Percentiles rank a stretch among this genome's conserved stretches.
phyloP scores from a whole-genome alignment of 1,140 invertebrate genomes.

The Drosophila cardini region DNA sequence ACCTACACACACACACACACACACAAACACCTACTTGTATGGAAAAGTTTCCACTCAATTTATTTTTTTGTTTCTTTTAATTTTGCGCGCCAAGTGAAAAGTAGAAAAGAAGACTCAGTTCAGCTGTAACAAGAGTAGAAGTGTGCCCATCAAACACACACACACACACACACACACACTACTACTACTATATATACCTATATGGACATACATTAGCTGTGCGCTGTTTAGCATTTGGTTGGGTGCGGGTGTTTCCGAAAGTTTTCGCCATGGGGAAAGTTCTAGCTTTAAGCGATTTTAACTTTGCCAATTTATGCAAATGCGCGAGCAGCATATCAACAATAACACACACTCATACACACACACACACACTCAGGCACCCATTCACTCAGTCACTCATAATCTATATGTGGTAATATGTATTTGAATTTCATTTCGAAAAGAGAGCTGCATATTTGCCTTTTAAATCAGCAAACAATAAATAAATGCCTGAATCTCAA shows the following conservation, averaged over 20 bases:
- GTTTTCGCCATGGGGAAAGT: slow-evolving; percentile 68
- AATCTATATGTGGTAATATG: slow-evolving; percentile 27
- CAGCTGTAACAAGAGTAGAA: slow-evolving; percentile 64
- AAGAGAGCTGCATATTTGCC: slow-evolving; percentile 25
- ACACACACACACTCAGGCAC: too few species aligned
- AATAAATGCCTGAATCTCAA: slow-evolving; percentile 16
- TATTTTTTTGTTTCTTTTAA: slow-evolving; percentile 70
- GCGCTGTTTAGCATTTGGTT: slow-evolving; percentile 73
- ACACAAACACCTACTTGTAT: too few species aligned
- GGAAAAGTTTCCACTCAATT: slow-evolving; percentile 72
- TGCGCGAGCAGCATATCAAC: slow-evolving; percentile 34
- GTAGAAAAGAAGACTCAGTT: slow-evolving; percentile 17
- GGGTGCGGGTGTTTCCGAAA: slow-evolving; percentile 48
- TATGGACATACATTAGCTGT: slow-evolving; percentile 55
- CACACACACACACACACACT: slow-evolving; percentile 12
- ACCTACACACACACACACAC: not conserved
- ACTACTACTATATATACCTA: slow-evolving; percentile 10
- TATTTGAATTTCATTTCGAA: slow-evolving; percentile 6
- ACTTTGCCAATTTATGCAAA: slow-evolving; percentile 61
- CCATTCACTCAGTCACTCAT: not conserved
- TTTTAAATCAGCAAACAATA: slow-evolving; percentile 26
- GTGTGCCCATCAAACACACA: slow-evolving; percentile 28
- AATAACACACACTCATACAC: slow-evolving; percentile 6
- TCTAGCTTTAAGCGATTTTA: slow-evolving; percentile 45
- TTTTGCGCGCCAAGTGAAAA: slow-evolving; percentile 57